Evolutionary conservation across 35 echinoderm and acorn worm genomes (phyloP).

Genomic region (Lytechinus pictus): DNA sequence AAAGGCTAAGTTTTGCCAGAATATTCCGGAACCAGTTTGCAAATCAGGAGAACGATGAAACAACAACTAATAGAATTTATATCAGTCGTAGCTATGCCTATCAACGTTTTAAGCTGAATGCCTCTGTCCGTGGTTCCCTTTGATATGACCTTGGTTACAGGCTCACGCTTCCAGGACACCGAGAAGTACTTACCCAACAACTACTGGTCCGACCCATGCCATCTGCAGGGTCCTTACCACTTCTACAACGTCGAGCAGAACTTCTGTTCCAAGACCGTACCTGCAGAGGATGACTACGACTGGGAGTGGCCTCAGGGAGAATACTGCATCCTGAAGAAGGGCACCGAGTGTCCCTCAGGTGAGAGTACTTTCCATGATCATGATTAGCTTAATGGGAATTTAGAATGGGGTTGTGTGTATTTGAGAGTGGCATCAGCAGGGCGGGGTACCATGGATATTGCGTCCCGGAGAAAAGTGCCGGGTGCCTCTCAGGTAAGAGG

Average conservation of each 20-base stretch:
- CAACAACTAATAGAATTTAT: no score
- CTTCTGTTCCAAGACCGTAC: slow-evolving; percentile 71
- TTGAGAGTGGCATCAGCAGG: background rate
- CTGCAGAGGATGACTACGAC: slow-evolving; percentile 41
- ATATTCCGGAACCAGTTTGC: no score
- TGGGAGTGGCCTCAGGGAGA: slow-evolving; percentile 61
- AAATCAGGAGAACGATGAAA: no score
- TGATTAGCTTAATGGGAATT: no score
- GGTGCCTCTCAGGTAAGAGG: background rate
- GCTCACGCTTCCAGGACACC: slow-evolving; percentile 74
- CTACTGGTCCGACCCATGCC: slow-evolving; percentile 64
- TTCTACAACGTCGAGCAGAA: slow-evolving; percentile 72
- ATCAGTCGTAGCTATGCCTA: no score
- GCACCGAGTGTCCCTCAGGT: slow-evolving; percentile 66
- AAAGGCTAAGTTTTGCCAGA: no score
- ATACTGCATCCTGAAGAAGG: slow-evolving; percentile 81
- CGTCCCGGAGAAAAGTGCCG: background rate
- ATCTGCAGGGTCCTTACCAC: slow-evolving; percentile 64
- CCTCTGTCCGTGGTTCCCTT: background rate
- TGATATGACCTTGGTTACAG: background rate
- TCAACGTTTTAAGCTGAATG: no score
- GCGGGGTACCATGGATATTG: background rate
- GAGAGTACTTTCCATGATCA: slow-evolving; percentile 39
- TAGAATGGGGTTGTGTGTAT: background rate
- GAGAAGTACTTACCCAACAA: slow-evolving; percentile 64